Evolutionary conservation across 2,113 vertebrate species (phyloP).

Genomic region (Candoia aspera): DNA sequence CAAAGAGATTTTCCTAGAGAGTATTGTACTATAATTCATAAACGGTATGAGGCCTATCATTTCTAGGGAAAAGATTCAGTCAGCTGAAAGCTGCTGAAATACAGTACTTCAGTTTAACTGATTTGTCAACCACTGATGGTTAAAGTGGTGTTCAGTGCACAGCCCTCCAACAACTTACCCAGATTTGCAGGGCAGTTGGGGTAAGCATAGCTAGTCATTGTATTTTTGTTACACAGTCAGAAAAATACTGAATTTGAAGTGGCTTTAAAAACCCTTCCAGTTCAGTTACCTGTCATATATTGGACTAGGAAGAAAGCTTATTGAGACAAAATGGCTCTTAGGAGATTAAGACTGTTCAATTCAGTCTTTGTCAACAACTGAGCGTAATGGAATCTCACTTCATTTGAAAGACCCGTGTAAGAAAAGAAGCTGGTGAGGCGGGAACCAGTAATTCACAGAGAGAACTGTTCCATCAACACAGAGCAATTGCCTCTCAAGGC

Average conservation of each 20-base stretch:
- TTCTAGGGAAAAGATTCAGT: not conserved
- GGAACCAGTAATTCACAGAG: no score
- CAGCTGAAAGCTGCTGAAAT: not conserved
- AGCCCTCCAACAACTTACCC: not conserved
- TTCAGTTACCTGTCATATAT: not conserved
- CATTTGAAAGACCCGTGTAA: not conserved
- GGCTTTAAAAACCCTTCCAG: slow-evolving; percentile 13
- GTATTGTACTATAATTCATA: not conserved
- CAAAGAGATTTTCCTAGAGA: not conserved
- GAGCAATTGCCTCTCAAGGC: not conserved
- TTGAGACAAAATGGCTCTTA: not conserved
- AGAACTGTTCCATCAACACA: not conserved
- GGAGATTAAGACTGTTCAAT: not conserved
- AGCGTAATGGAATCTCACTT: not conserved
- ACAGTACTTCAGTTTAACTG: not conserved
- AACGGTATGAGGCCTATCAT: not conserved
- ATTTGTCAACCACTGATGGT: not conserved
- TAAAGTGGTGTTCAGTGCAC: slow-evolving; percentile 34
- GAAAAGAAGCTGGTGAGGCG: not conserved
- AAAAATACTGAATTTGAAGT: not conserved
- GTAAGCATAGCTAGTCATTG: rapidly evolving
- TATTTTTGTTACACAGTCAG: not conserved
- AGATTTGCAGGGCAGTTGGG: slow-evolving; percentile 12
- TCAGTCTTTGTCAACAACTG: not conserved
- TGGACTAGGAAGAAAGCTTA: not conserved